Percentiles rank a stretch among this genome's conserved stretches.
phyloP scores from a whole-genome alignment of 2,113 vertebrate species.

The Phoxinus phoxinus region DNA sequence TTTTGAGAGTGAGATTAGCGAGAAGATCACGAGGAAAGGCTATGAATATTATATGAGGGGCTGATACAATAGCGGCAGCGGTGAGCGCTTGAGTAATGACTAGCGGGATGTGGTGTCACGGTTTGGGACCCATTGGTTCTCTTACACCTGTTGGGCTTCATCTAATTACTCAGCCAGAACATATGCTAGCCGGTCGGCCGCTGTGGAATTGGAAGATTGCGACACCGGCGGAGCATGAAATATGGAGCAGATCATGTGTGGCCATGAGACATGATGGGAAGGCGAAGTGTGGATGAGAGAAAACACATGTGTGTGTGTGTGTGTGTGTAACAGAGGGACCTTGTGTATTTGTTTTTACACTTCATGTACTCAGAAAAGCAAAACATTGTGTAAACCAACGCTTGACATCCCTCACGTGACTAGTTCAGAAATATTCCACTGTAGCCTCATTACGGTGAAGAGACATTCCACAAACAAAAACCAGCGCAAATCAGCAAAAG shows the following conservation, averaged over 20 bases:
- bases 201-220: conserved; percentile 29
- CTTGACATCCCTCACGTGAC: conserved; percentile 36
- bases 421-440: conserved; percentile 22
- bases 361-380: conserved; percentile 47
- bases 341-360: conserved; percentile 33
- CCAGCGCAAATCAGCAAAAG: conserved; percentile 17
- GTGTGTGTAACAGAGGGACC: conserved; percentile 36
- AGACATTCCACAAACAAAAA: conserved; percentile 43
- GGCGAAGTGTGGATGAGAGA: conserved; percentile 14
- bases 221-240: conserved; percentile 48
- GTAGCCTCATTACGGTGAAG: conserved; percentile 47
- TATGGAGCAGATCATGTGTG: conserved; percentile 54
- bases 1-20: conserved; percentile 45
- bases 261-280: conserved; percentile 21
- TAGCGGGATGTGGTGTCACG: conserved; percentile 43
- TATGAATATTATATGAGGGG: conserved; percentile 58
- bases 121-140: conserved; percentile 35
- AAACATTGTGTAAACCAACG: conserved; percentile 48
- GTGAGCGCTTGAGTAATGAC: conserved; percentile 24
- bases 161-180: conserved; percentile 56
- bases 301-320: not conserved
- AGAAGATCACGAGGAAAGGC: conserved; percentile 67
- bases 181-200: conserved; percentile 11
- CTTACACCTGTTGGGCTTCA: conserved; percentile 63
- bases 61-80: conserved; percentile 20